A percentile compares a stretch with the other conserved stretches of the same genome.
Evolutionary conservation across 2,113 vertebrate genomes (phyloP).

Genomic region (Phalacrocorax pelagicus): DNA sequence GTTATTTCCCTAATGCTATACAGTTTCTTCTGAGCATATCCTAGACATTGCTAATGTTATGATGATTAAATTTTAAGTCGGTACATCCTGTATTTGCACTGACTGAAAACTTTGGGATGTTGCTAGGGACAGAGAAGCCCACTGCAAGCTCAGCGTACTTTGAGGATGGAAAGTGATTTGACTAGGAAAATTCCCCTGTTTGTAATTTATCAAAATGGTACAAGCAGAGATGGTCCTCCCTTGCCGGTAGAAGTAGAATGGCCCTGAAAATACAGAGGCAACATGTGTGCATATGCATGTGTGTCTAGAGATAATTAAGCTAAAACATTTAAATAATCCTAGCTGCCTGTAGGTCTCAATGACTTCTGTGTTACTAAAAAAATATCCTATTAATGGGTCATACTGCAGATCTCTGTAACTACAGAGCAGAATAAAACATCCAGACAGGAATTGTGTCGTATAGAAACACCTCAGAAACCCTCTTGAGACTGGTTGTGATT

Average conservation of each 20-base stretch:
- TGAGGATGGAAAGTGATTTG: background rate
- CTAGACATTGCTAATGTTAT: background rate
- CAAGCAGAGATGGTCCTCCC: background rate
- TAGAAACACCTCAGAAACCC: background rate
- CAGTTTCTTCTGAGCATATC: background rate
- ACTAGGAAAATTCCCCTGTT: background rate
- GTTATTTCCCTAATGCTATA: background rate
- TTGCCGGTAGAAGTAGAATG: background rate
- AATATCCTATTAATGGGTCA: background rate
- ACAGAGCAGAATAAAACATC: background rate
- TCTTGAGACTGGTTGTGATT: background rate
- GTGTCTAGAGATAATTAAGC: background rate
- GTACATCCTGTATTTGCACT: background rate
- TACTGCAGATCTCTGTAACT: background rate
- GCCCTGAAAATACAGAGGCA: slow-evolving; percentile 15
- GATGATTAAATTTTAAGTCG: background rate
- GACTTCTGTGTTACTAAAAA: background rate
- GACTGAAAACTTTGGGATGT: slow-evolving; percentile 15
- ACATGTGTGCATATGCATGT: background rate
- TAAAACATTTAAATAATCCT: background rate
- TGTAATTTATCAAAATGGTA: background rate
- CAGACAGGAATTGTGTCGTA: background rate
- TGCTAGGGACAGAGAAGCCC: background rate
- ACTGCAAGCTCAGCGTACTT: background rate
- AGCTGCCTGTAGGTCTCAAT: background rate